Base-by-base conservation (phyloP, 1,140 invertebrate genomes). In the Papilio polytes region DNA sequence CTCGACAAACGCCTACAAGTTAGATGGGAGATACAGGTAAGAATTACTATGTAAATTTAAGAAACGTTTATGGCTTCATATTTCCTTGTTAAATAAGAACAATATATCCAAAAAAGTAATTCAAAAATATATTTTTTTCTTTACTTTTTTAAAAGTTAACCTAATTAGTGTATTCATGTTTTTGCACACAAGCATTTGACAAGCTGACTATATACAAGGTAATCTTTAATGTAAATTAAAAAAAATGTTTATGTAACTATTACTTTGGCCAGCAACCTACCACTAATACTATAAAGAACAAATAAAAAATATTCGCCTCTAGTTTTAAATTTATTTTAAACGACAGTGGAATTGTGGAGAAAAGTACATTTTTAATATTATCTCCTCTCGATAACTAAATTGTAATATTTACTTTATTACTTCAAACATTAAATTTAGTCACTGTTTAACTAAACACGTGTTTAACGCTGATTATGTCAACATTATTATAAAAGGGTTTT, bases 1-100 rank as follows among this genome's bases (percentile, higher is more conserved):
- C 91, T 98, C 63, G 96, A 97, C 48, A 97, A 97, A 81, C 96
- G 96, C 73, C 91, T 98, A 51, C 98, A 98, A 95, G 97, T 98
- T 1, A 96, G 97, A 78, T 98, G 98, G 98, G 96, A 97, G 84
- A 92, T 97, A 81, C 94, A 92, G 90, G 94, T 95, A 87, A 91
- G 77, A 85, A 82, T 0, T 31, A 78, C 18, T 53, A 59, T 44
- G 56, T 73, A 22, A 48, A 18, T 26, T 63, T 78, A 22, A 46
- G 31, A 78, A 74, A 76, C 20, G 22, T 15, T 31, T 36, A n/a
- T 53, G 7, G 4, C 18, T n/a, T 53, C 1, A 53, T 53, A 53
- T 53, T 53, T 53, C 51, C 0, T 53, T 18, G 18, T 18, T 18
- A 18, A 20, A 0, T 18, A 22, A 63, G 20, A 26, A 22, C 18